Evolutionary conservation across 2,888 invertebrate genomes (phyloP), one percentile per base, ranked within the genome.

Genomic region (Lysandra coridon): DNA sequence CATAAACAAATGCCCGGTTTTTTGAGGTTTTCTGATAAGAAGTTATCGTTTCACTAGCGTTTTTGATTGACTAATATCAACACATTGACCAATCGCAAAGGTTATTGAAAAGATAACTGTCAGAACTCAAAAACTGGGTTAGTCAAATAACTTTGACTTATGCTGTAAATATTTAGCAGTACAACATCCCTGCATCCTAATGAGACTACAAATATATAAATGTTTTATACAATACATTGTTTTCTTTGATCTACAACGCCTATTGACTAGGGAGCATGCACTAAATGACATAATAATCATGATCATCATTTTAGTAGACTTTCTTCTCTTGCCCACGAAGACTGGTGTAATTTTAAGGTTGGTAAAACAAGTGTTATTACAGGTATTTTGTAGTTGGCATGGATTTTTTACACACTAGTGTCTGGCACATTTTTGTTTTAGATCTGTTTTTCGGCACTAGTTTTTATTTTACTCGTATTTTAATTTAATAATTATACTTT

Each of bases 211-310:
- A 53, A 76, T 49, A 76, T 75, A 75, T 75, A 76, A 76, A 57
- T 57, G 76, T 76, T 76, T 76, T 33, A 57, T 57, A 76, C 33
- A 33, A 76, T 5, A 30, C 53, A 23, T 76, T 76, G 76, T 76
- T 76, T 76, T 76, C 76, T 76, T 76, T 76, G 49, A n/a, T 14
- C n/a, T 30, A 4, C 49, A 76, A 49, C 1, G 57, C 76, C 76
- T 57, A 23, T 33, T 49, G 23, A 40, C 73, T 12, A 33, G 57
- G 30, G 14, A 37, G 17, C 76, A 53, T 53, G 23, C 6, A 10
- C 14, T 2, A 76, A 23, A 23, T 74, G 33, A 69, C 69, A 37
- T 37, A 4, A 33, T 30, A 69, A 30, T 30, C 64, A 64, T 64
- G 14, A 33, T 69, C 69, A 69, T 37, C 69, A 5, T 14, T 69